Conservation (phyloP, 2,888 invertebrate species). For the Harpalus rufipes region DNA sequence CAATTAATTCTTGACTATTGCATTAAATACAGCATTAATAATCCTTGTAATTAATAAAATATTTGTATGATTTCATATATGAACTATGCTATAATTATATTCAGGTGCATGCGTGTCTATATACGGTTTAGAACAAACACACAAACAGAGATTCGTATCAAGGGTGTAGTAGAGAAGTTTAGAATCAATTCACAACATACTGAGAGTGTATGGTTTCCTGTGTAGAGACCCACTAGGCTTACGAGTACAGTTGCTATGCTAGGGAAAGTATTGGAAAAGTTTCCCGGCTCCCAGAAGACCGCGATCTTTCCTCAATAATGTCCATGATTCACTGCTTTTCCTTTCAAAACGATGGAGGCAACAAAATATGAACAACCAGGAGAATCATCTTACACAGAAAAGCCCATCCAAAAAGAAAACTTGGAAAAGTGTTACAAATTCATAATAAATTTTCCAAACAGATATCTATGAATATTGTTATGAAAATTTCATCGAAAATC, state of each 20-base stretch:
- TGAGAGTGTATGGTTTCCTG: background rate
- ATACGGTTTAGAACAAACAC: too few species aligned
- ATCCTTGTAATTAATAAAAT: too few species aligned
- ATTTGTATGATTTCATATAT: too few species aligned
- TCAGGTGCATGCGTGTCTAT: too few species aligned
- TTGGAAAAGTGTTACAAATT: background rate
- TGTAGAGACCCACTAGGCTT: background rate
- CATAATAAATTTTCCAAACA: background rate
- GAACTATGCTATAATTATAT: too few species aligned
- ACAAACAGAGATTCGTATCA: background rate
- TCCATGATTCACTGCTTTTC: constrained; percentile 36
- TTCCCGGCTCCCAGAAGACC: constrained; percentile 13
- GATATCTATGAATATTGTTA: too few species aligned
- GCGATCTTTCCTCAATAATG: constrained; percentile 26
- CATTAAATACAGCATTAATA: too few species aligned
- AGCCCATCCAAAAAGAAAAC: background rate
- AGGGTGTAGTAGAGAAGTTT: background rate
- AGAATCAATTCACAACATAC: constrained; percentile 8
- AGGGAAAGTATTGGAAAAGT: constrained; percentile 32
- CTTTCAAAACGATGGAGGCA: constrained; percentile 1
- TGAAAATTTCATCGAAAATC: too few species aligned
- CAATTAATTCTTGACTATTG: too few species aligned
- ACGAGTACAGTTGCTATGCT: background rate
- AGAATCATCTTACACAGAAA: background rate
- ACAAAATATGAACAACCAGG: background rate